phyloP scores from a whole-genome alignment of 2,888 invertebrate species.

The Mesodorylaimus sp. region DNA sequence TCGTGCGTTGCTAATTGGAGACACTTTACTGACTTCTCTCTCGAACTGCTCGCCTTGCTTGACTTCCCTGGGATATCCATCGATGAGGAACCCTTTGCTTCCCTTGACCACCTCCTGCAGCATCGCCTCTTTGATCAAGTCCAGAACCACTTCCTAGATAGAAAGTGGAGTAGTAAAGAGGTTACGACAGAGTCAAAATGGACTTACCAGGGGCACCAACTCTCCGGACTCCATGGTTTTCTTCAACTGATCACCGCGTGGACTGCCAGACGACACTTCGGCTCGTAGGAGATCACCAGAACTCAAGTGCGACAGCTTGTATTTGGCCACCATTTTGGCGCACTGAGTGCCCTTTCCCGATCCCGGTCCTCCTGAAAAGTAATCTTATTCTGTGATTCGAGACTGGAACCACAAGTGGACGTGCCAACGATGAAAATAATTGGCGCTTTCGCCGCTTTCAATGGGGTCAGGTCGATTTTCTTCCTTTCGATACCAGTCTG shows the following conservation, averaged over 20 bases:
- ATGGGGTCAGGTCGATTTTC: too few species aligned
- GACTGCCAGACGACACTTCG: conserved; percentile 46
- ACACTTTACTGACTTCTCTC: conserved; percentile 55
- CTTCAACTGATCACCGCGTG: conserved; percentile 34
- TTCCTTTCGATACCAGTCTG: too few species aligned
- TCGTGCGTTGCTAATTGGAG: too few species aligned
- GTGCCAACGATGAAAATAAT: too few species aligned
- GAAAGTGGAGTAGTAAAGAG: too few species aligned
- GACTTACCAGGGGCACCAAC: conserved; percentile 44
- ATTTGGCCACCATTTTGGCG: conserved; percentile 43
- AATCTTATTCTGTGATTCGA: too few species aligned
- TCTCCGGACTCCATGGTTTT: conserved; percentile 55
- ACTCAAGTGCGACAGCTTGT: conserved; percentile 58
- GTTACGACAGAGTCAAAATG: too few species aligned
- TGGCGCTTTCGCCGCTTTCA: too few species aligned
- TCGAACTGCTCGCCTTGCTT: conserved; percentile 68
- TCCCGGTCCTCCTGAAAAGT: conserved; percentile 55
- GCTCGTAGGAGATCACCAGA: conserved; percentile 57
- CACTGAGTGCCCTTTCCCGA: conserved; percentile 69
- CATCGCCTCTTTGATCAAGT: conserved; percentile 61
- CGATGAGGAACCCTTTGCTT: conserved; percentile 66
- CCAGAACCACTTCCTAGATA: conserved; percentile 51
- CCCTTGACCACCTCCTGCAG: conserved; percentile 39
- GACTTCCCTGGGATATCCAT: conserved; percentile 79
- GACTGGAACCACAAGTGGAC: too few species aligned